Conservation (phyloP, 37 sponge, comb jelly and placozoan genomes). For the Dysidea cf. avara region DNA sequence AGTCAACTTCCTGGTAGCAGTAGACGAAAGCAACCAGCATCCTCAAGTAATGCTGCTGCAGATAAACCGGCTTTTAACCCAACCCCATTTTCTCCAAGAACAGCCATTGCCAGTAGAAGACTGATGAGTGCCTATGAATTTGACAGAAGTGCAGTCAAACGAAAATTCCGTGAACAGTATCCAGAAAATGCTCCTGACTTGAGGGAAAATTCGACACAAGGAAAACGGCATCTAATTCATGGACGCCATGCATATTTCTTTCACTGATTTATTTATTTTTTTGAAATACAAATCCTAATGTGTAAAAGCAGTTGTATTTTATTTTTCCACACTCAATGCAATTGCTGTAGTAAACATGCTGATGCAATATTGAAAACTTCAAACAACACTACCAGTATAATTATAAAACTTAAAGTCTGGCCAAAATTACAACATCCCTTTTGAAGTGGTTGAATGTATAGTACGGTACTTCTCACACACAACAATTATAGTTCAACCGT, state of each 20-base stretch:
- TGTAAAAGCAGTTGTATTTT: not conserved
- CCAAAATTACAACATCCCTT: too few relatives aligned
- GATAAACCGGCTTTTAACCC: not conserved
- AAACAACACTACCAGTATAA: too few relatives aligned
- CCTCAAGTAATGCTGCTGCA: not conserved
- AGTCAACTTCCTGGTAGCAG: too few relatives aligned
- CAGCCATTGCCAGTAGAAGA: conserved; percentile 6
- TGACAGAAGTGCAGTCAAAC: conserved; percentile 37
- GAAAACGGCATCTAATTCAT: conserved; percentile 73
- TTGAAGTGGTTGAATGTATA: too few relatives aligned
- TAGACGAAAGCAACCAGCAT: too few relatives aligned
- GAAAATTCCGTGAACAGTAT: conserved; percentile 32
- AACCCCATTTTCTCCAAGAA: conserved; percentile 3
- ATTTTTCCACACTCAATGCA: too few relatives aligned
- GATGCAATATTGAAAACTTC: too few relatives aligned
- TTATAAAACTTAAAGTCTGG: too few relatives aligned
- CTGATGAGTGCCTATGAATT: conserved; percentile 21
- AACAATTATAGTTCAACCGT: too few relatives aligned
- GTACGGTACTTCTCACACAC: too few relatives aligned
- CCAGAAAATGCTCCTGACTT: conserved; percentile 76
- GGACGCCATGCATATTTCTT: conserved; percentile 77
- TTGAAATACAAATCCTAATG: not conserved
- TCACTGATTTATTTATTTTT: conserved; percentile 38
- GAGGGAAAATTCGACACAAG: conserved; percentile 51
- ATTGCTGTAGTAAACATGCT: too few relatives aligned